Percentiles rank a stretch among this genome's conserved stretches.
Conservation (phyloP, 2,113 vertebrate species). For the Arizona elegans region DNA sequence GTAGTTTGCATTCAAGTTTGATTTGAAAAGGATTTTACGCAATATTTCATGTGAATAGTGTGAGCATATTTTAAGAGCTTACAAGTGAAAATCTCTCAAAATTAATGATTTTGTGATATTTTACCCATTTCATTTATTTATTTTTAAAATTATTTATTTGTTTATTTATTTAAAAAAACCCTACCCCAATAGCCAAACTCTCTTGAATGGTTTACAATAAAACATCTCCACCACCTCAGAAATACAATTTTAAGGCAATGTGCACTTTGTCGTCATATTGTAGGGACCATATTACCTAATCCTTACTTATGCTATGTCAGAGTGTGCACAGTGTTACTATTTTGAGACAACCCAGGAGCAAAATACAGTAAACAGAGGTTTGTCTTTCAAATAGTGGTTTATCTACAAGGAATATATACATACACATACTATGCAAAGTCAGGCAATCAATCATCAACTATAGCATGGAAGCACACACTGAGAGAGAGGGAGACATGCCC, state of each 20-base stretch:
- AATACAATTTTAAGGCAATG: not conserved
- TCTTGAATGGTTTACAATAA: not conserved
- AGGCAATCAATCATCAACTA: no score
- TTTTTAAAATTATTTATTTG: not conserved
- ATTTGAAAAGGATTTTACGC: not conserved
- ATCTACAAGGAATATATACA: no score
- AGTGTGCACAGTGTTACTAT: no score
- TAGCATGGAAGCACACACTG: no score
- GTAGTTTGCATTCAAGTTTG: not conserved
- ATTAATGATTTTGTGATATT: not conserved
- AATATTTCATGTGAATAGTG: not conserved
- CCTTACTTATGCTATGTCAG: not conserved
- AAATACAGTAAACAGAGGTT: no score
- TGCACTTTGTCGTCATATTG: not conserved
- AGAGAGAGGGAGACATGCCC: no score
- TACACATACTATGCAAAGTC: no score
- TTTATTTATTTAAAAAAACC: not conserved
- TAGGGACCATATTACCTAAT: not conserved
- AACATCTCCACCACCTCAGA: not conserved
- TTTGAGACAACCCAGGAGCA: no score
- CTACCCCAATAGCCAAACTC: not conserved
- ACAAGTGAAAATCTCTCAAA: not conserved
- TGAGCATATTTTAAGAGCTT: not conserved
- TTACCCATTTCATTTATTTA: not conserved
- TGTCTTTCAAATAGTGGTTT: no score